These are phyloP conservation scores for Leptopilina boulardi DNA, from an alignment of 1,140 invertebrate species.

Conservation along the genomic window DNA sequence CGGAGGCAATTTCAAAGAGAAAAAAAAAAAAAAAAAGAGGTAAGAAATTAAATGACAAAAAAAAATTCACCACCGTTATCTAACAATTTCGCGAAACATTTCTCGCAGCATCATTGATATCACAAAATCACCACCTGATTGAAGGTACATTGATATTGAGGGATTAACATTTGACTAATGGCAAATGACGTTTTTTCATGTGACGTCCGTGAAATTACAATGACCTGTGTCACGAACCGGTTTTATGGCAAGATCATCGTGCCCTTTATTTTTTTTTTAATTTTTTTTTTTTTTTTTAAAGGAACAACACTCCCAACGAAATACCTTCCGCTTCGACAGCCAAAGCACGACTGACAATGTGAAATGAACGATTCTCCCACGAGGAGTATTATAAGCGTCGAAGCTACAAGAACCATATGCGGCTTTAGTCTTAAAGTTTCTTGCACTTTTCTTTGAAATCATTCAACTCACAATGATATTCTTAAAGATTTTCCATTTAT, in stretches of 20 bases:
- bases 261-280: neutral
- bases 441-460: constrained; percentile 28
- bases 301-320: neutral
- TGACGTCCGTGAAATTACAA: constrained; percentile 15
- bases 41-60: too few species aligned
- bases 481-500: neutral
- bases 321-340: constrained; percentile 18
- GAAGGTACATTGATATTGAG: constrained; percentile 2
- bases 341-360: constrained; percentile 20
- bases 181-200: neutral
- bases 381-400: constrained; percentile 14
- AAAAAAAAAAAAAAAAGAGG: neutral
- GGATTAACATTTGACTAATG: constrained; percentile 1
- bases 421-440: constrained; percentile 14
- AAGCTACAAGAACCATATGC: constrained; percentile 13
- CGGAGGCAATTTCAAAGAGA: neutral
- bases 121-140: constrained; percentile 4
- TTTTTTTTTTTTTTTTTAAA: neutral
- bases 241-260: constrained; percentile 28
- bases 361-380: constrained; percentile 12
- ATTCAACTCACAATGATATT: neutral
- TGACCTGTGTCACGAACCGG: constrained; percentile 29
- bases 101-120: constrained; percentile 6
- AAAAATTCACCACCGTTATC: neutral
- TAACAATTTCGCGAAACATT: constrained; percentile 11